Evolutionary conservation across 1,140 invertebrate genomes (phyloP), one percentile per base, ranked within the genome.

Genomic region (Ganaspis sp.): DNA sequence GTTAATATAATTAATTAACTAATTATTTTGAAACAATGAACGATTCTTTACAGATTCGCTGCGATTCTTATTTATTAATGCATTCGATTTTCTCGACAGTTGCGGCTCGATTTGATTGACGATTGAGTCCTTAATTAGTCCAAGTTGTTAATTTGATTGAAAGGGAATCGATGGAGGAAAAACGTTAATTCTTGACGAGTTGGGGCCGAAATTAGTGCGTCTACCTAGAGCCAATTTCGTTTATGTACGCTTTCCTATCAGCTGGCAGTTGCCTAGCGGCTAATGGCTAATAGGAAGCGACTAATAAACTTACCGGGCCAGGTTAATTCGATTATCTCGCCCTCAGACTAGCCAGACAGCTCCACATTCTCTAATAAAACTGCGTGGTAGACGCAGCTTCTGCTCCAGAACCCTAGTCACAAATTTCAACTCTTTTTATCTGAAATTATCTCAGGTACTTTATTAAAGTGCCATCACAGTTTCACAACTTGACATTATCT

Each of bases 281-380:
- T 80, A 77, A 81, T 75, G 77, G 64, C 58, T 78, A 79, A 83
- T 83, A 78, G 84, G 82, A 84, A 80, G 79, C 70, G 79, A 73
- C 76, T 83, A 81, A 84, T 85, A 83, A 84, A 83, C 79, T 82
- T 85, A 84, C 53, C 78, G 17, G 72, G 37, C 69, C 69, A 80
- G 70, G 72, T 83, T 83, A 80, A 81, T 76, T 84, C 77, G 76
- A 84, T 86, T 87, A 82, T 81, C 77, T 76, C 75, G 53, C 72
- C 23, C 12, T 64, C n/a, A 5, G n/a, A 29, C 4, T 15, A 64
- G 53, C 6, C 53, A 58, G 53, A 58, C 17, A 54, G 49, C 19
- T 5, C 2, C 5, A 8, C 9, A 58, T n/a, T 64, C 23, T 64
- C 9, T 0, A n/a, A 64, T 26, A 64, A 64, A 29, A 64, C 11